phyloP scores from a whole-genome alignment of 2,888 invertebrate genomes.

The Diplazon laetatorius region DNA sequence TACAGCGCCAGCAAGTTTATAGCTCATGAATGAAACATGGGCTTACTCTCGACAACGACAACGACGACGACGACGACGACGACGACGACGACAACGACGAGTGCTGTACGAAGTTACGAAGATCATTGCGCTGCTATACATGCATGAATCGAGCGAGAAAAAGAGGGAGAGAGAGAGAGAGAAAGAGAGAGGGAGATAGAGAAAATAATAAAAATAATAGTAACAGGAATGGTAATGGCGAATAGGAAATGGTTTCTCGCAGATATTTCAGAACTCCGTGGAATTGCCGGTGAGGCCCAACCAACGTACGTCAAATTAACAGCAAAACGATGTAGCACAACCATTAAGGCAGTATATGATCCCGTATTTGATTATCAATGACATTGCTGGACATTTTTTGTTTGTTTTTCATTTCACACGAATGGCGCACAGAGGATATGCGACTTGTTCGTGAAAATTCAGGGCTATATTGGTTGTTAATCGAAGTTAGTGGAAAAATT shows the following conservation, averaged over 20 bases:
- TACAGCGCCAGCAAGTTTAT: constrained; percentile 73
- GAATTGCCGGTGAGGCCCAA: background rate
- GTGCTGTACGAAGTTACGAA: constrained; percentile 37
- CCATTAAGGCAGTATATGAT: background rate
- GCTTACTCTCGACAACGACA: constrained; percentile 63
- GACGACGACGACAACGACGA: constrained; percentile 35
- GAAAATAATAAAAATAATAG: constrained; percentile 4
- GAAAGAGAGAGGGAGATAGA: too few relatives aligned
- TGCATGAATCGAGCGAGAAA: constrained; percentile 15
- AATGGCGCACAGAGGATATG: too few relatives aligned
- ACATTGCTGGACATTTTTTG: too few relatives aligned
- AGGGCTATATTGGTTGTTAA: too few relatives aligned
- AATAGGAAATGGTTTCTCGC: constrained; percentile 33
- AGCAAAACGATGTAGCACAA: constrained; percentile 21
- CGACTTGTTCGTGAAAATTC: constrained; percentile 5
- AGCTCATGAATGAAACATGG: constrained; percentile 81
- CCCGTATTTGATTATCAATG: too few relatives aligned
- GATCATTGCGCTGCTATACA: constrained; percentile 32
- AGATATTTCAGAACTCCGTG: constrained; percentile 32
- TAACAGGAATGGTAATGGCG: constrained; percentile 20
- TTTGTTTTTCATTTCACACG: too few relatives aligned
- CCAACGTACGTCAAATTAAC: constrained; percentile 40
- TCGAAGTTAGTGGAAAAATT: too few relatives aligned
- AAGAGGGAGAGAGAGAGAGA: background rate
- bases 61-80: constrained; percentile 16